Conservation (phyloP, 2,888 invertebrate species). For the Cremastobaeus sp. region DNA sequence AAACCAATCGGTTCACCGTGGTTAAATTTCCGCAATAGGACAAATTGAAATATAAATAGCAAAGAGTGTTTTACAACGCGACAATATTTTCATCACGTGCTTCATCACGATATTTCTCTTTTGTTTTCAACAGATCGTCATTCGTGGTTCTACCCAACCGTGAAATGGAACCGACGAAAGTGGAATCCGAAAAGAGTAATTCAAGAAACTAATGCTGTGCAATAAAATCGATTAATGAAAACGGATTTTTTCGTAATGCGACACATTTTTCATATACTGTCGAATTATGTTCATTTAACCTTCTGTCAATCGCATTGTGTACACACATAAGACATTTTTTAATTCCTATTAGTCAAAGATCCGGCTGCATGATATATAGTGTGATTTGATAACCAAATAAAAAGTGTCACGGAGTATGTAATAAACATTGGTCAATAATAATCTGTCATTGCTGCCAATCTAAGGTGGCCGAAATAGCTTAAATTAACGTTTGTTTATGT, state of each 20-base stretch:
- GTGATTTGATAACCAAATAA: too few relatives aligned
- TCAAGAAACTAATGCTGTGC: slow-evolving; percentile 47
- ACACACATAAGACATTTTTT: too few relatives aligned
- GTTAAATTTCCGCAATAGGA: slow-evolving; percentile 32
- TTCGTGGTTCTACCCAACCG: slow-evolving; percentile 42
- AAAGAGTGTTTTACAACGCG: slow-evolving; percentile 39
- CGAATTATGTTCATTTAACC: too few relatives aligned
- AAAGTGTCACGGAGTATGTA: too few relatives aligned
- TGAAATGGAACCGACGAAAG: slow-evolving; percentile 58
- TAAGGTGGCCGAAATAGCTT: too few relatives aligned
- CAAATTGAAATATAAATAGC: slow-evolving; percentile 47
- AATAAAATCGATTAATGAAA: slow-evolving; percentile 48
- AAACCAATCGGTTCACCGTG: slow-evolving; percentile 30
- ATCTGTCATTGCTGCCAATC: too few relatives aligned
- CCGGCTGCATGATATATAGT: too few relatives aligned
- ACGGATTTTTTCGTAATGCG: slow-evolving; percentile 29
- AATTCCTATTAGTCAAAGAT: too few relatives aligned
- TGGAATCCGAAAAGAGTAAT: slow-evolving; percentile 51
- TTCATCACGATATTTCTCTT: slow-evolving; percentile 8
- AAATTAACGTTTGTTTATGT: too few relatives aligned
- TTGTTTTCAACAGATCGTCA: slow-evolving; percentile 47
- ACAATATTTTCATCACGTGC: slow-evolving; percentile 52
- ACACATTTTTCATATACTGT: slow-evolving; percentile 34
- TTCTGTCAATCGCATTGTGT: too few relatives aligned
- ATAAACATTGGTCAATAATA: too few relatives aligned